phyloP scores from a whole-genome alignment of 2,113 vertebrate genomes.

The Tetrax tetrax region DNA sequence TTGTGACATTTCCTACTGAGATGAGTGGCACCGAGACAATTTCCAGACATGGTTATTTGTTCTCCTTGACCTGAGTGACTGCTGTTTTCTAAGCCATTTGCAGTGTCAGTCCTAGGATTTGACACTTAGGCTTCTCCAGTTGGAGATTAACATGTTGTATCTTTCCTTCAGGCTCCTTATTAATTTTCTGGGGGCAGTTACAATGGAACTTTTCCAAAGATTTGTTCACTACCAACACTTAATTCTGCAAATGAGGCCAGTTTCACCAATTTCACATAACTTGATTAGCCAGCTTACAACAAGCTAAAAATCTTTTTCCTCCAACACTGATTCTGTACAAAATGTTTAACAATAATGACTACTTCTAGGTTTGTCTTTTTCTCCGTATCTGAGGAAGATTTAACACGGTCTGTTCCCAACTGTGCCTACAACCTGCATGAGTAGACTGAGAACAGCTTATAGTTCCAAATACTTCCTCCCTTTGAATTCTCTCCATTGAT shows the following conservation, averaged over 20 bases:
- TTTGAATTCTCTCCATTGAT: background rate
- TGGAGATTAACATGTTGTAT: background rate
- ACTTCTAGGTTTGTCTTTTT: background rate
- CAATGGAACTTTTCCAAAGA: background rate
- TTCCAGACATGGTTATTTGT: conserved; percentile 56
- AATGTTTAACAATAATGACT: background rate
- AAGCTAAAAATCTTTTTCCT: background rate
- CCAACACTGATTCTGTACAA: background rate
- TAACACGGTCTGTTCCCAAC: background rate
- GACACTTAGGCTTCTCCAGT: conserved; percentile 16
- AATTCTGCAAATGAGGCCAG: background rate
- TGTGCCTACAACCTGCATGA: background rate
- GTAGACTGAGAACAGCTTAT: background rate
- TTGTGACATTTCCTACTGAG: conserved; percentile 58
- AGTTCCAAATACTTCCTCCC: background rate
- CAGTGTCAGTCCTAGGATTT: background rate
- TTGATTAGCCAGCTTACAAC: background rate
- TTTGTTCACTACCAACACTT: background rate
- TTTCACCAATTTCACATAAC: background rate
- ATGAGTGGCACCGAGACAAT: conserved; percentile 61
- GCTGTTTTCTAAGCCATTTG: conserved; percentile 37
- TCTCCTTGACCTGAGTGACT: conserved; percentile 59
- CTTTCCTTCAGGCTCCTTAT: background rate
- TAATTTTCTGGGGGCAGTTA: background rate
- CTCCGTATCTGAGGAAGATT: background rate